Evolutionary conservation across 2,888 invertebrate species (phyloP).

Genomic region (Brachynemurus nebulosus): DNA sequence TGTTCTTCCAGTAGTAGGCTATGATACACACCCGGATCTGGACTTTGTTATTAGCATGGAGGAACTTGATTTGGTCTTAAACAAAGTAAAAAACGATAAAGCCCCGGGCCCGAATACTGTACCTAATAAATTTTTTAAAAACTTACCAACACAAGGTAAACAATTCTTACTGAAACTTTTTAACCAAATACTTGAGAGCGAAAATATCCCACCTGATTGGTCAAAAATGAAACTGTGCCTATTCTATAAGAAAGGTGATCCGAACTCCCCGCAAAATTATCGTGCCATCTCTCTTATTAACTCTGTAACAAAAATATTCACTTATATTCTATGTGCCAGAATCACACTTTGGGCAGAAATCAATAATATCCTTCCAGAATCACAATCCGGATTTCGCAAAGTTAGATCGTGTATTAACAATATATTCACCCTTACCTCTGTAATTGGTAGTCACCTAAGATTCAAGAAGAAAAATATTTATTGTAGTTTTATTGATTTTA

Average conservation of each 20-base stretch:
- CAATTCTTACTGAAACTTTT: constrained; percentile 3
- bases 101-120: constrained; percentile 17
- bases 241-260: too few species aligned
- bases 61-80: too few species aligned
- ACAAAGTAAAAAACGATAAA: constrained; percentile 15
- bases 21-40: not conserved
- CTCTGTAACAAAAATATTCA: too few species aligned
- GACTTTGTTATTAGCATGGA: too few species aligned
- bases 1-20: not conserved
- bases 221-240: not conserved
- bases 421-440: constrained; percentile 16
- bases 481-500: constrained; percentile 18
- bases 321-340: constrained; percentile 12
- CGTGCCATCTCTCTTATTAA: too few species aligned
- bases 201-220: too few species aligned
- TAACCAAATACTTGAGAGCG: too few species aligned
- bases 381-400: constrained; percentile 19
- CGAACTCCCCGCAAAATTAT: too few species aligned
- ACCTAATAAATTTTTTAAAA: constrained; percentile 9
- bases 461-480: too few species aligned
- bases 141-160: not conserved
- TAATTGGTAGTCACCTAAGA: too few species aligned
- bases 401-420: constrained; percentile 17
- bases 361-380: constrained; percentile 17
- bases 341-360: constrained; percentile 16